Conservation (phyloP, 2,888 invertebrate species). For the Euspilapteryx auroguttella region DNA sequence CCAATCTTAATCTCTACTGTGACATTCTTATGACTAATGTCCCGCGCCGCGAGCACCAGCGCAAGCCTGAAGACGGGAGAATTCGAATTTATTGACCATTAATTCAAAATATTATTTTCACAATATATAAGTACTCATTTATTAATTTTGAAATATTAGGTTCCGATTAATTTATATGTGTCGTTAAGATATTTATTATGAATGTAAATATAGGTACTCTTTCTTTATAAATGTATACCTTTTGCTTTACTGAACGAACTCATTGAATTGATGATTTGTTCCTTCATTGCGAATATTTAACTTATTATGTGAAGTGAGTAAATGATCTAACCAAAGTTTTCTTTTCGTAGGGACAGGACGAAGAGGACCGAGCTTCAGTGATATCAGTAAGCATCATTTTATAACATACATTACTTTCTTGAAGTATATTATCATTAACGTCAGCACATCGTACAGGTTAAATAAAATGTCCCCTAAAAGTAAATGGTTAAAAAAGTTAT, state of each 20-base stretch:
- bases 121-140: constrained; percentile 63
- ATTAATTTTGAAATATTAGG: constrained; percentile 63
- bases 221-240: constrained; percentile 53
- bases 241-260: constrained; percentile 29
- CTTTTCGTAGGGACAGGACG: constrained; percentile 71
- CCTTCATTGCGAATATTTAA: neutral
- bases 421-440: too few species aligned
- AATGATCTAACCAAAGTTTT: too few species aligned
- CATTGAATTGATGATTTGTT: too few species aligned
- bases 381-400: constrained; percentile 66
- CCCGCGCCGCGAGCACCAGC: constrained; percentile 33
- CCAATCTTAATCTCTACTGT: constrained; percentile 19
- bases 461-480: too few species aligned
- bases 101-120: constrained; percentile 63
- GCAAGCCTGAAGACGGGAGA: constrained; percentile 60
- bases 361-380: constrained; percentile 72
- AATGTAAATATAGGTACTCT: constrained; percentile 58
- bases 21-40: constrained; percentile 12
- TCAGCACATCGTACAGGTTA: too few species aligned
- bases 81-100: constrained; percentile 63
- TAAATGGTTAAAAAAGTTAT: too few species aligned
- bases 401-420: too few species aligned
- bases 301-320: neutral
- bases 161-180: constrained; percentile 62
- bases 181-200: constrained; percentile 61